Conservation (phyloP, 2,888 invertebrate genomes). For the Ectobius pallidus region DNA sequence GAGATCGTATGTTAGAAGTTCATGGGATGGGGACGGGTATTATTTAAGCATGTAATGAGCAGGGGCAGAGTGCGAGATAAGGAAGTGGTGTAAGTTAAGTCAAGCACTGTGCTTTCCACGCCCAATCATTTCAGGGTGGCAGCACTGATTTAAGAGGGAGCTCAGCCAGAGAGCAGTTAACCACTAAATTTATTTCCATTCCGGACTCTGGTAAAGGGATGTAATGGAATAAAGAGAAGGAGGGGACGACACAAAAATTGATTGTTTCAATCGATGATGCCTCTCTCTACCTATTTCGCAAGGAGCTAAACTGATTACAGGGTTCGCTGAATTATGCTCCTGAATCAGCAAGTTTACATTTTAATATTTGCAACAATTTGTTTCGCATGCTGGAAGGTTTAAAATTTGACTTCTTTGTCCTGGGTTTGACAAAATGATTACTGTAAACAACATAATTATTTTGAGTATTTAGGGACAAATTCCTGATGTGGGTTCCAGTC, state of each 20-base stretch:
- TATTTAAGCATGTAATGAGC: background rate
- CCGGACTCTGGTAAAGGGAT: background rate
- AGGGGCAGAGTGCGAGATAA: background rate
- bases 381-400: too few relatives aligned
- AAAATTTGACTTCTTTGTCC: too few relatives aligned
- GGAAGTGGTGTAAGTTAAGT: background rate
- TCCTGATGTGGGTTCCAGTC: too few relatives aligned
- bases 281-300: background rate
- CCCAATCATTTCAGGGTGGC: background rate
- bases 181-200: background rate
- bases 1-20: too few relatives aligned
- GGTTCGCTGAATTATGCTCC: background rate
- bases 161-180: background rate
- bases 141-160: background rate
- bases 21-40: too few relatives aligned
- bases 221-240: background rate
- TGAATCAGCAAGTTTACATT: too few relatives aligned
- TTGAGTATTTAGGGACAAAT: too few relatives aligned
- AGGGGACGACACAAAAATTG: background rate
- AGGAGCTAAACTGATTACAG: background rate
- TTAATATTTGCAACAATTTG: too few relatives aligned
- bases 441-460: too few relatives aligned
- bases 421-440: too few relatives aligned
- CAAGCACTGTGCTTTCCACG: background rate
- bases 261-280: background rate